Evolutionary conservation across 2,888 invertebrate genomes (phyloP).

Genomic region (Mactromeris polynyma): DNA sequence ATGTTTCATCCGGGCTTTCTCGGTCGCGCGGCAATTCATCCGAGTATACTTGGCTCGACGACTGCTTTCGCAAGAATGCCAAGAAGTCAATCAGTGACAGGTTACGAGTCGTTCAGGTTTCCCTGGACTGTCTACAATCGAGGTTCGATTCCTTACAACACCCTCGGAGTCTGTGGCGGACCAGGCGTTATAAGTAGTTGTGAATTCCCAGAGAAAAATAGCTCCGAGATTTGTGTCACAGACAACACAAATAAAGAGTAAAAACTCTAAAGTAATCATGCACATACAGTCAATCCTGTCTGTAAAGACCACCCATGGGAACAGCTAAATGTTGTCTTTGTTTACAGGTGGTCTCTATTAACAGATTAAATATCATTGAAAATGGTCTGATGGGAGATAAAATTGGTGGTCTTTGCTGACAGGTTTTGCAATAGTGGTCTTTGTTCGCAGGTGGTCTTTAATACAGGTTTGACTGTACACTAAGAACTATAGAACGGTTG

Average conservation of each 20-base stretch:
- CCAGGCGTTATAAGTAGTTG: not conserved
- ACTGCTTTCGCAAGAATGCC: slow-evolving; percentile 11
- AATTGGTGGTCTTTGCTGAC: too few species aligned
- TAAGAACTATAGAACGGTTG: too few species aligned
- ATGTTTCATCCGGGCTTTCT: slow-evolving; percentile 39
- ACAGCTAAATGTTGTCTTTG: too few species aligned
- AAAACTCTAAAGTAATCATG: not conserved
- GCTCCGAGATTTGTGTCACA: not conserved
- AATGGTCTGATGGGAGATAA: too few species aligned
- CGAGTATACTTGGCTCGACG: slow-evolving; percentile 6
- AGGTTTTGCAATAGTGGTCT: too few species aligned
- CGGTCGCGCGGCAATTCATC: slow-evolving; percentile 14
- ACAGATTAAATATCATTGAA: too few species aligned
- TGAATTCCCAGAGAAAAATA: not conserved
- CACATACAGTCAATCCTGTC: too few species aligned
- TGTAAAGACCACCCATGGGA: too few species aligned
- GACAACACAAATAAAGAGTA: not conserved
- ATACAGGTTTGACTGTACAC: too few species aligned
- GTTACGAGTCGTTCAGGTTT: slow-evolving; percentile 10
- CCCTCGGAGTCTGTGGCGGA: not conserved
- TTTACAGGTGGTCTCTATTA: too few species aligned
- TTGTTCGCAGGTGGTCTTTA: too few species aligned
- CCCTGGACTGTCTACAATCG: slow-evolving; percentile 15
- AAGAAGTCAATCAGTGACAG: not conserved
- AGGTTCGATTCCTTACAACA: not conserved